Base-by-base conservation (phyloP, 23 tunicate genomes). In the Diplosoma virens region DNA sequence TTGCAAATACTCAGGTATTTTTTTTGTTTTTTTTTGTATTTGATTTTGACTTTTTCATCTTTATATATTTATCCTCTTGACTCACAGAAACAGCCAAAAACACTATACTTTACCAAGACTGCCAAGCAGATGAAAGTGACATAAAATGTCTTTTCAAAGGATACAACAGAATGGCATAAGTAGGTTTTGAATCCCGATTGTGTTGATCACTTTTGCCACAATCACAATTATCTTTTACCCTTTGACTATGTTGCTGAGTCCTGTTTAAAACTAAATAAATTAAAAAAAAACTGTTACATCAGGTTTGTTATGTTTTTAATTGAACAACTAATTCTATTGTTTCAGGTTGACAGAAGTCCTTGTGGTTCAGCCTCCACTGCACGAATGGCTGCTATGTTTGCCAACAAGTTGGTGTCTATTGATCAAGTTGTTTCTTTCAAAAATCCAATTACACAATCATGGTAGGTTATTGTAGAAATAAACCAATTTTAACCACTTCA, bases 331-430 rank as follows among this genome's bases (percentile, higher is more conserved):
- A 41, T 9, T 41, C 11, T 9, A 7, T 41, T 7, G 11, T 41
- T 55, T 55, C 7, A 53, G 67, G 46, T 47, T 21, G 87, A 75
- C 32, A 61, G 87, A 74, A 59, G 80, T 17, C 87, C 87, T 5
- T 82, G 87, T 61, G 87, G 87, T 30, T 82, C 87, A 5, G 87
- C 75, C 41, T 46, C 59, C 1, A 73, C 87, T 7, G 87, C 87
- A 25, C 41, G 50, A 18, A 75, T 82, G 76, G 87, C 75, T 1
- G 18, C 66, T 30, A 21, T 82, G 32, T 25, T 27, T 28, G 45
- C 71, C 6, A 63, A 47, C 47, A 53, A 53, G 27, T 14, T 58
- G 75, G 36, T 82, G 4, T 18, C 17, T 21, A 3, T 74, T 0
- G 66, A 48, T 33, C 25, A 73, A 74, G 23, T 21, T 0, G 47